Conservation (phyloP, 2,888 invertebrate genomes). For the Dendrolimus houi region DNA sequence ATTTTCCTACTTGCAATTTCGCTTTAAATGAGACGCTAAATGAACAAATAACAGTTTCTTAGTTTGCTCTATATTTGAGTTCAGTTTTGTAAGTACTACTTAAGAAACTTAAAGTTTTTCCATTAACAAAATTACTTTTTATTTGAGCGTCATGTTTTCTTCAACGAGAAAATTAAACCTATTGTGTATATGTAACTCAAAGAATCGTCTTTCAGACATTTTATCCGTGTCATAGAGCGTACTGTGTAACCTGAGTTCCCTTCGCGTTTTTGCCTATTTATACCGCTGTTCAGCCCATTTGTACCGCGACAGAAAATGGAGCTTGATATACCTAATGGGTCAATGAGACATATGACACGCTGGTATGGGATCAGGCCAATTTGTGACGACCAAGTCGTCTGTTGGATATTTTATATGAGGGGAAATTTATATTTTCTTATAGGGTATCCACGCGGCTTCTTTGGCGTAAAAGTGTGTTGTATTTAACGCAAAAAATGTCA, state of each 20-base stretch:
- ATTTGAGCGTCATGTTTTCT: conserved; percentile 40
- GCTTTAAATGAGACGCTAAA: not conserved
- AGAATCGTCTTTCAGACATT: conserved; percentile 59
- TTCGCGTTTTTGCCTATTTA: conserved; percentile 51
- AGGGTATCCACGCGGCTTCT: no score
- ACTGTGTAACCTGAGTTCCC: conserved; percentile 47
- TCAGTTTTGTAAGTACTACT: not conserved
- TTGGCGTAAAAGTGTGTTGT: no score
- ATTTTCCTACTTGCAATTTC: not conserved
- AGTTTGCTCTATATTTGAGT: no score
- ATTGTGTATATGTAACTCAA: conserved; percentile 63
- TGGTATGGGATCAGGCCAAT: conserved; percentile 9
- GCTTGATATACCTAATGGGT: conserved; percentile 38
- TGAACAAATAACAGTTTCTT: no score
- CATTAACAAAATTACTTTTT: not conserved
- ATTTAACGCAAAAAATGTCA: no score
- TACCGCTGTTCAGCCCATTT: conserved; percentile 46
- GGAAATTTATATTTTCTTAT: no score
- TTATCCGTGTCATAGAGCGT: conserved; percentile 50
- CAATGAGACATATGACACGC: conserved; percentile 27
- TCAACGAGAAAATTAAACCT: conserved; percentile 58
- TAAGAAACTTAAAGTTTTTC: not conserved
- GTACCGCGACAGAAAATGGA: conserved; percentile 44
- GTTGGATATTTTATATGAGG: no score
- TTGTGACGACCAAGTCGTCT: no score